Evolutionary conservation across 2,113 vertebrate species (phyloP), one percentile per base, ranked within the genome.

Genomic region (Lophochroa leadbeateri): DNA sequence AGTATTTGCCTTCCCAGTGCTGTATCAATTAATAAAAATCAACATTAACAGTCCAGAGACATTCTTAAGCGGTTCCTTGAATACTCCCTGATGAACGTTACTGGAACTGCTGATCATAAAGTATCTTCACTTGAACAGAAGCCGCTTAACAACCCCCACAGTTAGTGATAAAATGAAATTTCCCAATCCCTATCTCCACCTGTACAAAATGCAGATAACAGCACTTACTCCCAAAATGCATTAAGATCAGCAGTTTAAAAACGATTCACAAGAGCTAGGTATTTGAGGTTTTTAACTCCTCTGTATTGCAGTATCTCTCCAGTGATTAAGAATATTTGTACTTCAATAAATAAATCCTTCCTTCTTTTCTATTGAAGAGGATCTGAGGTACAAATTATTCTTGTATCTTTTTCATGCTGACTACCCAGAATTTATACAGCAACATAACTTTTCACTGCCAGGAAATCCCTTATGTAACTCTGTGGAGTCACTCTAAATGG

Each of bases 1-100:
- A 25, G 49, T 69, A 82, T 92, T 92, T 92, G 70, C 83, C 35
- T 89, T 92, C 72, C 80, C 65, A 84, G 70, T 61, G 84, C 83
- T 89, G 37, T 82, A 93, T 43, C 88, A 91, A 95, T 96, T 95
- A 95, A 95, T 96, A 96, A 96, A 91, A 94, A 79, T 9, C 92
- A 95, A 76, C 74, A 94, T 97, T 94, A 94, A 92, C 70, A 89
- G 74, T 87, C 58, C 67, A 82, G 74, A 87, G 81, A 96, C 86
- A 82, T 85, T 53, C 67, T 89, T 89, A 87, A 91, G 67, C 5
- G 0, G 80, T 92, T 96, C 88, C 91, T 94, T 95, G 92, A 95
- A 94, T 80, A 82, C 77, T 96, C 94, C 86, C 96, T 35, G 28
- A 92, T 92, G 96, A 93, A 79, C 7, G 0, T 80, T 94, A 77